Evolutionary conservation across 2,797 vertebrate species (phyloP).

Genomic region (Antrozous pallidus): DNA sequence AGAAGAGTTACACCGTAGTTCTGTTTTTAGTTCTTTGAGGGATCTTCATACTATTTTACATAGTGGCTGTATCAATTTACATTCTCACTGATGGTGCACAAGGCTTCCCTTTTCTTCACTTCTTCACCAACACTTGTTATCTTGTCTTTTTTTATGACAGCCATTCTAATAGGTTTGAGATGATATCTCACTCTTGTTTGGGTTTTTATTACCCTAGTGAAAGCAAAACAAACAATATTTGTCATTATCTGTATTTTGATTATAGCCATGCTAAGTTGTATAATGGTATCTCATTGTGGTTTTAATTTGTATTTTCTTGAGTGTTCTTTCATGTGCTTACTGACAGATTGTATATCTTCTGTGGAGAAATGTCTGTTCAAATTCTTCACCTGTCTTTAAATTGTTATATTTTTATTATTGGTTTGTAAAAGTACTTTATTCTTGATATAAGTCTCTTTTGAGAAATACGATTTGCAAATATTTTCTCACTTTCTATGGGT

Average conservation of each 20-base stretch:
- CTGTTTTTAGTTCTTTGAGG: not conserved
- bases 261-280: no score
- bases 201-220: not conserved
- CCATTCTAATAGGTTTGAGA: not conserved
- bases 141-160: not conserved
- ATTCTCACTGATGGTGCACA: not conserved
- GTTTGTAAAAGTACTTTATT: not conserved
- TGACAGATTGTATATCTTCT: not conserved
- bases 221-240: not conserved
- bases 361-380: not conserved
- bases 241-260: not conserved
- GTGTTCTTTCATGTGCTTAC: not conserved
- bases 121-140: not conserved
- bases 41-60: not conserved
- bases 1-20: not conserved
- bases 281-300: not conserved
- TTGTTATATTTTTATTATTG: not conserved
- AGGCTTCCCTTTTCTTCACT: not conserved
- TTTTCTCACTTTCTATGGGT: not conserved
- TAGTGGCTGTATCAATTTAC: not conserved
- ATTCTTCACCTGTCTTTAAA: not conserved
- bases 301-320: not conserved
- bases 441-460: not conserved
- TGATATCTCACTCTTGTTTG: not conserved
- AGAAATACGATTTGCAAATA: not conserved